phyloP scores from a whole-genome alignment of 2,113 vertebrate species.

The Phodopus roborovskii region DNA sequence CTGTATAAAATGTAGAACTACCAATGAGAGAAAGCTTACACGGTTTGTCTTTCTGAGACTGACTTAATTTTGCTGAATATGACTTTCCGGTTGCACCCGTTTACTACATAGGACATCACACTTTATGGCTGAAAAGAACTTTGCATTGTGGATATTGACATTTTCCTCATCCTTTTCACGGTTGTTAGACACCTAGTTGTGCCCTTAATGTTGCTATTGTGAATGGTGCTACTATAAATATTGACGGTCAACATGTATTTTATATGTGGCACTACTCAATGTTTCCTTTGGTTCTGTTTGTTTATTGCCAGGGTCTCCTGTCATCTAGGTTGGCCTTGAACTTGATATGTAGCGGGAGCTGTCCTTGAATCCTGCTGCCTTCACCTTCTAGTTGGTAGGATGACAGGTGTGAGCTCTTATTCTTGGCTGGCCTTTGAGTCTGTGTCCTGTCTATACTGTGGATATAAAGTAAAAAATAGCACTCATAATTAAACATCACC shows the following conservation, averaged over 20 bases:
- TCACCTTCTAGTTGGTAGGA: not conserved
- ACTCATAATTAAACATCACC: not conserved
- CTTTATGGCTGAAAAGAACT: not conserved
- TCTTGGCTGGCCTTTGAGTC: not conserved
- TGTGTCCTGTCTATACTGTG: not conserved
- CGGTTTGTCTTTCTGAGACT: not conserved
- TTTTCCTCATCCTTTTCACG: not conserved
- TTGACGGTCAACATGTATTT: not conserved
- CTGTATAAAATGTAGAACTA: not conserved
- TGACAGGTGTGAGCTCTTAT: not conserved
- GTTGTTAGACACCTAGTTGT: not conserved
- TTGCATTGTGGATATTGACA: not conserved
- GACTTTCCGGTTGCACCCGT: not conserved
- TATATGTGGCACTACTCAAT: not conserved
- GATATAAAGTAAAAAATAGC: constrained; percentile 47
- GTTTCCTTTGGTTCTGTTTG: not conserved
- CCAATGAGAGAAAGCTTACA: not conserved
- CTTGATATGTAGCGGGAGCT: not conserved
- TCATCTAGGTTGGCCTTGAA: not conserved
- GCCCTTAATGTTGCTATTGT: not conserved
- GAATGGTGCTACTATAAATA: not conserved
- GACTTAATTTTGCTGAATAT: not conserved
- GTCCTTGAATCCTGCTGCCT: not conserved
- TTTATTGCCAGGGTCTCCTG: not conserved
- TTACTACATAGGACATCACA: not conserved